These are phyloP conservation scores for Pitta sordida DNA, from an alignment of 2,113 vertebrate genomes.

Conservation along the genomic window DNA sequence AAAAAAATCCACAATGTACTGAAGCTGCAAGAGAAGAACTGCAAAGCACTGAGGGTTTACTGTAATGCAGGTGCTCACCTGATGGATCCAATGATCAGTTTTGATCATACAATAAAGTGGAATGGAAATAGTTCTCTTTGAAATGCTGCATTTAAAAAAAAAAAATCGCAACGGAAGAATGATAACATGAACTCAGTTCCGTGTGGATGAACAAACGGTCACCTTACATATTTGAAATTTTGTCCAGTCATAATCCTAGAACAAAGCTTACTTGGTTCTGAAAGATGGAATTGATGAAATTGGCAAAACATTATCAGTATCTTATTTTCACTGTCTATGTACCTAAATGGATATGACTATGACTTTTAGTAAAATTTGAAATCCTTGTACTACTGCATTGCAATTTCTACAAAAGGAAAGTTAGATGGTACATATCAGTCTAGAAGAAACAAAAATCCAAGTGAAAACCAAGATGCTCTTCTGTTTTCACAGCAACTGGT, in stretches of 20 bases:
- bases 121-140: background rate
- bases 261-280: background rate
- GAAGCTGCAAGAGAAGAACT: no score
- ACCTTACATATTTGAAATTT: background rate
- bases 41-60: no score
- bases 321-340: background rate
- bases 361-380: background rate
- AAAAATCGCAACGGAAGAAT: background rate
- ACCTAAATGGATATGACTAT: background rate
- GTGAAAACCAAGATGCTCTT: background rate
- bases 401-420: background rate
- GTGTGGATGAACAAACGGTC: background rate
- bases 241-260: background rate
- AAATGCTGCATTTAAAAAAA: background rate
- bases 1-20: no score
- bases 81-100: background rate
- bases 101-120: background rate
- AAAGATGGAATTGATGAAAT: background rate
- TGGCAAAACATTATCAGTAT: background rate
- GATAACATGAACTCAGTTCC: background rate
- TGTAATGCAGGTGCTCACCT: background rate
- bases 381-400: background rate
- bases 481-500: background rate
- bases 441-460: background rate
- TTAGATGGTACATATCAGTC: background rate